A percentile compares a stretch with the other conserved stretches of the same genome.
Conservation (phyloP, 2,797 vertebrate genomes). For the Momotus momota region DNA sequence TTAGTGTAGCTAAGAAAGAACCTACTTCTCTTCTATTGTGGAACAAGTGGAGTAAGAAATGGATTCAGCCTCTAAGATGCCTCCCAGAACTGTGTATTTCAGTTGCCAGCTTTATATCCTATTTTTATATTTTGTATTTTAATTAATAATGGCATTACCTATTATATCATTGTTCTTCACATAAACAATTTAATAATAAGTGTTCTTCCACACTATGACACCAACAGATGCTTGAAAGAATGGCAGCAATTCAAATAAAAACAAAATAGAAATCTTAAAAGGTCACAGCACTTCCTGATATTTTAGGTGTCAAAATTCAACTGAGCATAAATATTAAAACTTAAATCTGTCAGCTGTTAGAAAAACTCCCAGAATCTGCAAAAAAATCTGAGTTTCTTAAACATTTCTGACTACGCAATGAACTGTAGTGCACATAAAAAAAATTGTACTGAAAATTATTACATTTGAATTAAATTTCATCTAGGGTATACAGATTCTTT, state of each 20-base stretch:
- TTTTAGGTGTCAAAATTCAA: constrained; percentile 37
- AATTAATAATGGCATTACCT: neutral
- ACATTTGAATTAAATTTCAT: neutral
- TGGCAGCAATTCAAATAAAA: neutral
- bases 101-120: neutral
- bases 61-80: neutral
- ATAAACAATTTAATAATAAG: constrained; percentile 28
- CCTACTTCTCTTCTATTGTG: neutral
- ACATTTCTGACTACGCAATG: neutral
- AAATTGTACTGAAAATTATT: neutral
- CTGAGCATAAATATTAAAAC: constrained; percentile 37
- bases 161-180: constrained; percentile 16
- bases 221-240: constrained; percentile 25
- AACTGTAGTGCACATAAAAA: neutral
- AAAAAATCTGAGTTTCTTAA: neutral
- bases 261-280: constrained; percentile 45
- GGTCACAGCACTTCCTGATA: constrained; percentile 32
- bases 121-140: neutral
- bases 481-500: neutral
- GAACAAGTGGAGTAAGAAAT: neutral
- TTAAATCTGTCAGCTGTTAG: neutral
- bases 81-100: neutral
- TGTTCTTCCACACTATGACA: neutral
- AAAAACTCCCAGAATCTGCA: neutral
- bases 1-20: neutral